A percentile compares a stretch with the other conserved stretches of the same genome.
These are phyloP conservation scores for Rhinichthys osculus DNA, from an alignment of 2,797 vertebrate genomes.

Conservation along the genomic window DNA sequence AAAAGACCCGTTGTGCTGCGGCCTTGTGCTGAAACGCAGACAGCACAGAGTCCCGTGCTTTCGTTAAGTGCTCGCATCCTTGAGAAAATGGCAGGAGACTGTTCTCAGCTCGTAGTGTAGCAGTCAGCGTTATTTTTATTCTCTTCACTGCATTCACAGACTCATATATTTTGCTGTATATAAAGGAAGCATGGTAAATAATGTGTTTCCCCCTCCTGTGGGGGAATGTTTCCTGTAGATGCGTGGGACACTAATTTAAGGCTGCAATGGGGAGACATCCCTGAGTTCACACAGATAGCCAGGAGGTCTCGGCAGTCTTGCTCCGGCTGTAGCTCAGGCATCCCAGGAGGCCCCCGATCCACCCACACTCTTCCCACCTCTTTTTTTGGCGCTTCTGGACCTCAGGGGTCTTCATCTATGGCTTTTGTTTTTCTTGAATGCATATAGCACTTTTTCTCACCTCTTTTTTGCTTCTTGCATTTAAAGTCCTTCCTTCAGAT, in stretches of 20 bases:
- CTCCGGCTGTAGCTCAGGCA: constrained; percentile 46
- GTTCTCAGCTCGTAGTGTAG: not conserved
- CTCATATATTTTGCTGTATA: constrained; percentile 17
- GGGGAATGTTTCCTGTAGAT: constrained; percentile 51
- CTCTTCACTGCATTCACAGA: not conserved
- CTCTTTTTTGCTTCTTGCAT: constrained; percentile 1
- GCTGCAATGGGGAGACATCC: constrained; percentile 48
- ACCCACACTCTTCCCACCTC: constrained; percentile 63
- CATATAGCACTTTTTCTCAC: constrained; percentile 8
- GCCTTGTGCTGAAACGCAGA: constrained; percentile 28
- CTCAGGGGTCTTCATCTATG: not conserved
- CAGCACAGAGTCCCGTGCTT: constrained; percentile 1
- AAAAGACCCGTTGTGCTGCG: constrained; percentile 58
- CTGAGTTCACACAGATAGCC: constrained; percentile 52
- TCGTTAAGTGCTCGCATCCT: constrained; percentile 10
- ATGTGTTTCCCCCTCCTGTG: constrained; percentile 22
- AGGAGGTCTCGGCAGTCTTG: constrained; percentile 50
- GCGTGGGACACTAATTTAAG: constrained; percentile 58
- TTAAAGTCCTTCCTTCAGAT: constrained; percentile 22
- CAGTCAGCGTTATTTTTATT: not conserved
- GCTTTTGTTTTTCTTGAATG: constrained; percentile 29
- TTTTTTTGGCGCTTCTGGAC: constrained; percentile 52
- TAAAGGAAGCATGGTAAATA: constrained; percentile 33
- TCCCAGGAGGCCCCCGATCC: constrained; percentile 55
- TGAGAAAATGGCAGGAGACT: constrained; percentile 21